Conservation (phyloP, 2,113 vertebrate species). For the Thamnaconus septentrionalis region DNA sequence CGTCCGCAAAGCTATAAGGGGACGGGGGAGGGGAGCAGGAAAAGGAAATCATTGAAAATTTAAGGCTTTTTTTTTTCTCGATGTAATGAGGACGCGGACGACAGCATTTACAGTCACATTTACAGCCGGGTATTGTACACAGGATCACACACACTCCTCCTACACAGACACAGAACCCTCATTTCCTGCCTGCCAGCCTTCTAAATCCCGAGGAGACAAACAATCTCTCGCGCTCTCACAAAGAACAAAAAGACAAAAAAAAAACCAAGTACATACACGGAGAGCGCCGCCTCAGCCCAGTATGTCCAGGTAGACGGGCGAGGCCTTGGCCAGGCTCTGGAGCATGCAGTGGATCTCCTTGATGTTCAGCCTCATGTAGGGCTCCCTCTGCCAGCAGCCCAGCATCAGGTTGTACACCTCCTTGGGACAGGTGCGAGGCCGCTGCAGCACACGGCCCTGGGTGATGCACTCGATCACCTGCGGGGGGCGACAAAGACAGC, state of each 20-base stretch:
- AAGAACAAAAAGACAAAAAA: slow-evolving; percentile 11
- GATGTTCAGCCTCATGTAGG: slow-evolving; percentile 98
- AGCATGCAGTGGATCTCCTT: slow-evolving; percentile 96
- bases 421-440: slow-evolving; percentile 94
- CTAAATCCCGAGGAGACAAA: too few relatives aligned
- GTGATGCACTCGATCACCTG: slow-evolving; percentile 99
- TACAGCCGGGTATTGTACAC: slow-evolving; percentile 71
- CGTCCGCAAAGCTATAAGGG: slow-evolving; percentile 18
- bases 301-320: slow-evolving; percentile 98
- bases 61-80: slow-evolving; percentile 88
- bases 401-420: slow-evolving; percentile 99
- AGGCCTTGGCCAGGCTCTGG: slow-evolving; percentile 96
- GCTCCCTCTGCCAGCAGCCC: slow-evolving; percentile 98
- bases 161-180: slow-evolving; percentile 50
- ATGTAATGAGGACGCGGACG: slow-evolving; percentile 84
- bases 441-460: slow-evolving; percentile 95
- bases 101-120: slow-evolving; percentile 74
- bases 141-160: slow-evolving; percentile 43
- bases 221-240: background rate
- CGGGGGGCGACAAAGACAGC: background rate
- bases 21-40: slow-evolving; percentile 50
- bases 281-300: slow-evolving; percentile 82
- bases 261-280: slow-evolving; percentile 67
- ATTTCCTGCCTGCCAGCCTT: slow-evolving; percentile 9
- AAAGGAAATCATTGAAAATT: slow-evolving; percentile 68